Conservation (phyloP, 2,113 vertebrate species). For the Numida meleagris region DNA sequence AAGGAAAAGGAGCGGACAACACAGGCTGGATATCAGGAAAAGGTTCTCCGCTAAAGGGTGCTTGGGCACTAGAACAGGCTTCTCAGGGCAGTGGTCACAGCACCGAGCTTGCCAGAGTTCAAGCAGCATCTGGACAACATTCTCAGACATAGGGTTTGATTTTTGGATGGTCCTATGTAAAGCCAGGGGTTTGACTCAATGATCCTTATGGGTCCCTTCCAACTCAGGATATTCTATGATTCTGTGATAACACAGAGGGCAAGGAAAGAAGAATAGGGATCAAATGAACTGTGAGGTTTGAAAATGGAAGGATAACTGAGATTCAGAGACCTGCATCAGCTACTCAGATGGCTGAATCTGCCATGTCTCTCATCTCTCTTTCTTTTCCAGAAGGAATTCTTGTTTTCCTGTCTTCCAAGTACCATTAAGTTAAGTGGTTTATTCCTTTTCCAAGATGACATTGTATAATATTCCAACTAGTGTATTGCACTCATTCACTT, state of each 20-base stretch:
- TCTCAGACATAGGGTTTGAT: no score
- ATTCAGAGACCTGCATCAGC: background rate
- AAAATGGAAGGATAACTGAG: background rate
- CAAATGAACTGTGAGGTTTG: background rate
- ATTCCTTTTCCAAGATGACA: background rate
- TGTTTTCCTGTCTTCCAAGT: background rate
- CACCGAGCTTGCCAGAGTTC: no score
- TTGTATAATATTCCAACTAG: background rate
- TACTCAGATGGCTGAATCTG: background rate
- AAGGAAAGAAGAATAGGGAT: background rate
- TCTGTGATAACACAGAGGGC: background rate
- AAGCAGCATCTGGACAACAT: no score
- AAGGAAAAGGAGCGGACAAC: background rate
- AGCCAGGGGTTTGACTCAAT: no score
- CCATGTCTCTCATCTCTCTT: background rate
- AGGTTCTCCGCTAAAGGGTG: no score
- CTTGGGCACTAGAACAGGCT: no score
- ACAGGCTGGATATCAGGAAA: background rate
- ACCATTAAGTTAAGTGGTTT: background rate
- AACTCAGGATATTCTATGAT: no score
- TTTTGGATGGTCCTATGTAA: no score
- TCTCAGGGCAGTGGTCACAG: no score
- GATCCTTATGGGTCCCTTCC: no score
- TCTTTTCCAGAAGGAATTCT: background rate
- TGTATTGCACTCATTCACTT: background rate